Evolutionary conservation across 2,113 vertebrate genomes (phyloP), one percentile per base, ranked within the genome.

Genomic region (Choloepus hoffmanni): DNA sequence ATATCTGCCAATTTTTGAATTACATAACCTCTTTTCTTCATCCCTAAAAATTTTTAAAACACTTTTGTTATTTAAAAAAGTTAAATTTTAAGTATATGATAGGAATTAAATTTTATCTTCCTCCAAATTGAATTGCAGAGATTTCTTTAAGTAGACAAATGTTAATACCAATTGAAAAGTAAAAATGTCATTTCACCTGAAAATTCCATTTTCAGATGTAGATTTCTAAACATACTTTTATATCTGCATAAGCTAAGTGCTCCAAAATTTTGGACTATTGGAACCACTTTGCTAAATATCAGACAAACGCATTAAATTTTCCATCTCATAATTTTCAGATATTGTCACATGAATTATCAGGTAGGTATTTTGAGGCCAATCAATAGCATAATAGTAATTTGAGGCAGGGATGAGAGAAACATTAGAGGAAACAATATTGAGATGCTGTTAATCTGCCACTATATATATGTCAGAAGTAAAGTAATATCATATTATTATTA

Each of bases 201-300:
- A 90, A 92, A 68, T 19, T 68, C 7, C 11, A 50, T 67, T 77
- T 92, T 62, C 23, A 79, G 72, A 55, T 73, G 16, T 40, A 81
- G 45, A 86, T 73, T 87, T 92, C n/a, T 50, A 67, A 95, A 92
- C 11, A 33, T 62, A n/a, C 28, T 79, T 90, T 84, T 72, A 70
- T 50, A 88, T n/a, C 3, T 1, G 21, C 72, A 72, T 74, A 70
- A 76, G 8, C 7, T 77, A 65, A 63, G 28, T 78, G 15, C 7
- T 65, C 2, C 18, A 1, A 74, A 53, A 74, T 63, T 89, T 63
- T 43, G 24, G 33, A 36, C 5, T 21, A 78, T 53, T n/a, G 33
- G 9, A n/a, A 30, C 4, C 18, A 84, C 26, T 77, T 62, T 68
- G 33, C 3, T 67, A 82, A 88, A 62, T 53, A 6, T 73, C 84